phyloP scores from a whole-genome alignment of 2,888 invertebrate genomes.

The Netelia inedita region DNA sequence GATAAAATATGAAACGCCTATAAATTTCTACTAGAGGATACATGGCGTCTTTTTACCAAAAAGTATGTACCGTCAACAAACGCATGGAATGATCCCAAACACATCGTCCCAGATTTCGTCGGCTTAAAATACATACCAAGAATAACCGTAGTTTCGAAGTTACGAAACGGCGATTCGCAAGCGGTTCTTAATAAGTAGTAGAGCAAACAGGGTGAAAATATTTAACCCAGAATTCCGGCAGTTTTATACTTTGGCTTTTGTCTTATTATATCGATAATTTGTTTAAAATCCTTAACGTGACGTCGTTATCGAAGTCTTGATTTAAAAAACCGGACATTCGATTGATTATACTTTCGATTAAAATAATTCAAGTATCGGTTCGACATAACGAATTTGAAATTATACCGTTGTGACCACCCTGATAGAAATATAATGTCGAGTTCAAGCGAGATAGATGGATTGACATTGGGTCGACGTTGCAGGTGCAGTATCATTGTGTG shows the following conservation, averaged over 20 bases:
- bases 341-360: not conserved
- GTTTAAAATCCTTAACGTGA: too few relatives aligned
- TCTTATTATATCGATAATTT: too few relatives aligned
- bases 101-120: too few relatives aligned
- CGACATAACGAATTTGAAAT: not conserved
- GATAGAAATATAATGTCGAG: constrained; percentile 5
- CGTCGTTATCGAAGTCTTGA: not conserved
- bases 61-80: constrained; percentile 22
- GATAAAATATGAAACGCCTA: constrained; percentile 46
- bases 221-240: too few relatives aligned
- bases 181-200: too few relatives aligned
- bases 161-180: too few relatives aligned
- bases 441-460: constrained; percentile 22
- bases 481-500: constrained; percentile 5
- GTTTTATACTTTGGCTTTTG: too few relatives aligned
- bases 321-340: not conserved
- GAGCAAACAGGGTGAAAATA: too few relatives aligned
- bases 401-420: not conserved
- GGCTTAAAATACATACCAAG: too few relatives aligned
- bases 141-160: too few relatives aligned
- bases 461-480: constrained; percentile 34
- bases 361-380: not conserved
- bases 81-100: too few relatives aligned
- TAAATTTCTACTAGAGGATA: constrained; percentile 28
- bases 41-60: not conserved